Evolutionary conservation across 2,797 vertebrate species (phyloP).

Genomic region (Paedocypris micromegethes): DNA sequence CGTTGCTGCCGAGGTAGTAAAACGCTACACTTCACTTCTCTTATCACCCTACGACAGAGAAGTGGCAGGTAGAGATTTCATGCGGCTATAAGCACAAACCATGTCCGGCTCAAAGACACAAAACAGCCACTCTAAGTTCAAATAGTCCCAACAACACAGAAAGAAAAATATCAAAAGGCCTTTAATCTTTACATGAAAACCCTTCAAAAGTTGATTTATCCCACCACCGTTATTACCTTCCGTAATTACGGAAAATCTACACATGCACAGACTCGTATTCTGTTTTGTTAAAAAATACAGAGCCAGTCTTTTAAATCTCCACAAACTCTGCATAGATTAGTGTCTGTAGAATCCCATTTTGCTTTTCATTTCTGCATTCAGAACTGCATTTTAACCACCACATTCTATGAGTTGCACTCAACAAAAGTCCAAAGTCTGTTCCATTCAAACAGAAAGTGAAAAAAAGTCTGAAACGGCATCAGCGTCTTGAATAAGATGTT

Average conservation of each 20-base stretch:
- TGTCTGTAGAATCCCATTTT: too few relatives aligned
- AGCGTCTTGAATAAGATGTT: too few relatives aligned
- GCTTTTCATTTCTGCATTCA: too few relatives aligned
- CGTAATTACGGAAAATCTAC: slow-evolving; percentile 31
- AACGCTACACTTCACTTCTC: slow-evolving; percentile 32
- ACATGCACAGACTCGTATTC: not conserved
- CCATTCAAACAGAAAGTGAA: too few relatives aligned
- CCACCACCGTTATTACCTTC: slow-evolving; percentile 34
- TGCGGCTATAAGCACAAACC: slow-evolving; percentile 15
- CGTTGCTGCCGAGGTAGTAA: slow-evolving; percentile 30
- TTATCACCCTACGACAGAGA: slow-evolving; percentile 38
- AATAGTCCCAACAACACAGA: slow-evolving; percentile 45
- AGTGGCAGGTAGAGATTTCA: slow-evolving; percentile 33
- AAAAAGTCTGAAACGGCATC: too few relatives aligned
- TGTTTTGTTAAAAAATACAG: too few relatives aligned
- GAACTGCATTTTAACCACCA: too few relatives aligned
- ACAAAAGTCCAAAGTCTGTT: too few relatives aligned
- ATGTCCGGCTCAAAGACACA: slow-evolving; percentile 24
- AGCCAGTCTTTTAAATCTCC: too few relatives aligned
- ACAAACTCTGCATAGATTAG: too few relatives aligned
- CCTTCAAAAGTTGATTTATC: slow-evolving; percentile 34
- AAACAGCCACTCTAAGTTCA: slow-evolving; percentile 24
- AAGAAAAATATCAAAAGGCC: slow-evolving; percentile 66
- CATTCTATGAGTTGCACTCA: too few relatives aligned
- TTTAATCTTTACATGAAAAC: slow-evolving; percentile 57